Percentiles rank a stretch among this genome's conserved stretches.
Evolutionary conservation across 2,113 vertebrate genomes (phyloP).

Genomic region (Sturnira hondurensis): DNA sequence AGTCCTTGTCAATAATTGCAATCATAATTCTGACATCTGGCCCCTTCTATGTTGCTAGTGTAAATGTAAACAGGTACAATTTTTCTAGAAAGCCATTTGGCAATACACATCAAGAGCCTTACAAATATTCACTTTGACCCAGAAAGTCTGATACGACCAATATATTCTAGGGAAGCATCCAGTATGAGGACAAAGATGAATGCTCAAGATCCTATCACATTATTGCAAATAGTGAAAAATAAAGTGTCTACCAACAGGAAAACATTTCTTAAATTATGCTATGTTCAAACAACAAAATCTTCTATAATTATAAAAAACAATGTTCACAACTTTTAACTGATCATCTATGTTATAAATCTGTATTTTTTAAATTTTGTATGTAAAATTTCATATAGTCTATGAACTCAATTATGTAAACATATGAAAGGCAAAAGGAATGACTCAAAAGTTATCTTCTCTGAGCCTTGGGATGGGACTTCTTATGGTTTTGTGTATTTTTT

Average conservation of each 20-base stretch:
- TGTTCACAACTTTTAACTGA: not conserved
- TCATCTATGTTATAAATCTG: not conserved
- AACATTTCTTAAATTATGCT: not conserved
- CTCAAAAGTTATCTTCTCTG: not conserved
- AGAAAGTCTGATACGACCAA: not conserved
- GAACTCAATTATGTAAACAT: not conserved
- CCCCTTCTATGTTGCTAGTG: not conserved
- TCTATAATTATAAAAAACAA: not conserved
- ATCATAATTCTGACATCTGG: not conserved
- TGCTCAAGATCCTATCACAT: not conserved
- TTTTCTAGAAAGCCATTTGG: not conserved
- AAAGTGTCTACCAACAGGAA: not conserved
- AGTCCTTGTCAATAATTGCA: not conserved
- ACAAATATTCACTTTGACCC: not conserved
- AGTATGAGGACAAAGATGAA: not conserved
- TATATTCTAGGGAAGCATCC: not conserved
- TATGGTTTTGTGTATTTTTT: not conserved
- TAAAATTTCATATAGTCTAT: not conserved
- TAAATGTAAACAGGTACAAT: not conserved
- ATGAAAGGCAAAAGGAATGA: not conserved
- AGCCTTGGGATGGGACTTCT: not conserved
- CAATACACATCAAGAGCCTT: not conserved
- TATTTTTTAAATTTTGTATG: not conserved
- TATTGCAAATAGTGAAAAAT: not conserved
- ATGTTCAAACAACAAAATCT: not conserved